These are phyloP conservation scores for Limnephilus marmoratus DNA, from an alignment of 2,888 invertebrate species.

Conservation along the genomic window DNA sequence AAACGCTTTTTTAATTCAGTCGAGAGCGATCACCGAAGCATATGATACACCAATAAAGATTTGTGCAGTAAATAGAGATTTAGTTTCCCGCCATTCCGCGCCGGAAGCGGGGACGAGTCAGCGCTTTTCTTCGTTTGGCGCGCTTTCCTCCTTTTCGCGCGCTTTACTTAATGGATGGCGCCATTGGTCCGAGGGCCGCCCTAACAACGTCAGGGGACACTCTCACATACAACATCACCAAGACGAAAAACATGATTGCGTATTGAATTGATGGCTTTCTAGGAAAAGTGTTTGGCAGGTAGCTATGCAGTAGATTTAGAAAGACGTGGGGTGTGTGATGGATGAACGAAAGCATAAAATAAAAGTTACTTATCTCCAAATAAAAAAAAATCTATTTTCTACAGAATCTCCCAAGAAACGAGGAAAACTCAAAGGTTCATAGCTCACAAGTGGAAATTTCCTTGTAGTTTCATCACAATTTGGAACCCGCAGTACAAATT, in stretches of 20 bases:
- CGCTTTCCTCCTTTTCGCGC: constrained; percentile 18
- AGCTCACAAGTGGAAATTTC: too few relatives aligned
- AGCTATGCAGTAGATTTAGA: not conserved
- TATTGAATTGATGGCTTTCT: constrained; percentile 3
- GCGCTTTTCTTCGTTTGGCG: constrained; percentile 24
- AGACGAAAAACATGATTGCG: constrained; percentile 26
- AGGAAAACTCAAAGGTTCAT: too few relatives aligned
- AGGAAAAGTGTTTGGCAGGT: constrained; percentile 20
- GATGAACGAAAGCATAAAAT: not conserved
- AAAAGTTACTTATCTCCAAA: not conserved
- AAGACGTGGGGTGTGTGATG: not conserved
- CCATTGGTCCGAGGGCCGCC: constrained; percentile 16
- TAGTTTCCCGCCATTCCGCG: not conserved
- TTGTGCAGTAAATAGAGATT: not conserved
- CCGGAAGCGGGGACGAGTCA: constrained; percentile 37
- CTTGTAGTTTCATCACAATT: too few relatives aligned
- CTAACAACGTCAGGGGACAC: not conserved
- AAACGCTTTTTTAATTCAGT: not conserved
- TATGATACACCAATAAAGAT: not conserved
- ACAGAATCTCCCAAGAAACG: too few relatives aligned
- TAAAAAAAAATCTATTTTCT: too few relatives aligned
- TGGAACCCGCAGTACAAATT: too few relatives aligned
- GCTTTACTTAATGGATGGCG: not conserved
- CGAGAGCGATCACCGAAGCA: not conserved
- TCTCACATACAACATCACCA: not conserved